Conservation (phyloP, 2,113 vertebrate species). For the human (Homo sapiens) region DNA sequence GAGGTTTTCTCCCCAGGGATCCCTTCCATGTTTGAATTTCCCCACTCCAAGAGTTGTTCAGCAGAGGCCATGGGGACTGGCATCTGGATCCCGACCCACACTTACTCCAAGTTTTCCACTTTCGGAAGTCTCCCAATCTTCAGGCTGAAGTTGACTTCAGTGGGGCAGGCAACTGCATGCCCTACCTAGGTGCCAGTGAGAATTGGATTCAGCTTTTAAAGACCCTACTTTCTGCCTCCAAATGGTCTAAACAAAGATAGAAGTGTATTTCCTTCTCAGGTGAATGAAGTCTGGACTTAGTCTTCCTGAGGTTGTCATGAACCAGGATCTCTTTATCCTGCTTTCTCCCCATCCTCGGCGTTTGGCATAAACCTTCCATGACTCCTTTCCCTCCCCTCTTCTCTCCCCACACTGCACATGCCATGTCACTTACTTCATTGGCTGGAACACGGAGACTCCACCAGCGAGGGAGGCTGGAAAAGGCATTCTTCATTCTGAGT, state of each 20-base stretch:
- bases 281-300: neutral
- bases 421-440: neutral
- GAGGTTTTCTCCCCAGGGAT: neutral
- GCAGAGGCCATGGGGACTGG: rapidly evolving
- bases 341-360: neutral
- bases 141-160: neutral
- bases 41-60: neutral
- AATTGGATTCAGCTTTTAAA: neutral
- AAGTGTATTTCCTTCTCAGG: slow-evolving; percentile 1
- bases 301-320: neutral
- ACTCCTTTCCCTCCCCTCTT: neutral
- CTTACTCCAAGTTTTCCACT: neutral
- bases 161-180: neutral
- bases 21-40: neutral
- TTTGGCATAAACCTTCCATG: neutral
- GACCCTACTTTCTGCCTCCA: neutral
- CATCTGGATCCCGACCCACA: neutral
- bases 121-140: neutral
- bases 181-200: neutral
- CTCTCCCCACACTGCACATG: no score
- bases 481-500: neutral
- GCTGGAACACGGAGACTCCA: neutral
- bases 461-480: neutral
- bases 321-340: neutral
- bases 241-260: neutral